These are phyloP conservation scores for Smittia aterrima DNA, from an alignment of 2,888 invertebrate species.

Conservation along the genomic window DNA sequence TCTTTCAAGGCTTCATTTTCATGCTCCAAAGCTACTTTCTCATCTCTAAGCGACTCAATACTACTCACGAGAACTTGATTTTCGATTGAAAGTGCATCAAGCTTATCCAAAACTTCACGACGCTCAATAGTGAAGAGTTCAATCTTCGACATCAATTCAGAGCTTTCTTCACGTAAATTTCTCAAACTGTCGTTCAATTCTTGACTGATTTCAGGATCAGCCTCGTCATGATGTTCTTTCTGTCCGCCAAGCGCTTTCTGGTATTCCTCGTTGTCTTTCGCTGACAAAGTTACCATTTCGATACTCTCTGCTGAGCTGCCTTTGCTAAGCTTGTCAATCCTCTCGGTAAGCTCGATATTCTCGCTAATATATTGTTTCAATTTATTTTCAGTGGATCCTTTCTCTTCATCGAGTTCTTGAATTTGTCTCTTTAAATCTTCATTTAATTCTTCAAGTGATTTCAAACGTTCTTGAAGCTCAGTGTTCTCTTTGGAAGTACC, in stretches of 20 bases:
- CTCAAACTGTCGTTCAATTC: slow-evolving; percentile 59
- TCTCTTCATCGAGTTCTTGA: slow-evolving; percentile 60
- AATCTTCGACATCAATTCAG: slow-evolving; percentile 65
- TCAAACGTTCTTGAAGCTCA: slow-evolving; percentile 56
- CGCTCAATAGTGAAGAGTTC: slow-evolving; percentile 68
- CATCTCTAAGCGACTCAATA: slow-evolving; percentile 57
- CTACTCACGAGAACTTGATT: slow-evolving; percentile 59
- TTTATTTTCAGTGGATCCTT: slow-evolving; percentile 61
- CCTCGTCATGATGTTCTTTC: slow-evolving; percentile 42
- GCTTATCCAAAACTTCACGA: slow-evolving; percentile 67
- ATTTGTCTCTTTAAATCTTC: slow-evolving; percentile 58
- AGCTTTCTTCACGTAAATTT: slow-evolving; percentile 62
- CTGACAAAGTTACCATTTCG: slow-evolving; percentile 69
- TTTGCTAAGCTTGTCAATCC: slow-evolving; percentile 67
- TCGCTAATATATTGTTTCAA: slow-evolving; percentile 67
- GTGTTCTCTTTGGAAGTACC: slow-evolving; percentile 56
- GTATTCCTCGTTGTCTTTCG: slow-evolving; percentile 69
- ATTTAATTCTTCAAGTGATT: slow-evolving; percentile 57
- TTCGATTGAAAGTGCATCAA: slow-evolving; percentile 62
- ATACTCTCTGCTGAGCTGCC: slow-evolving; percentile 75
- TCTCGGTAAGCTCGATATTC: slow-evolving; percentile 71
- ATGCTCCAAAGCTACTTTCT: slow-evolving; percentile 56
- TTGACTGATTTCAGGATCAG: slow-evolving; percentile 41
- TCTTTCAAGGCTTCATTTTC: slow-evolving; percentile 48
- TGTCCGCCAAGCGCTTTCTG: slow-evolving; percentile 54